Conservation (phyloP, 2,113 vertebrate species). For the Nycticryphes semicollaris region DNA sequence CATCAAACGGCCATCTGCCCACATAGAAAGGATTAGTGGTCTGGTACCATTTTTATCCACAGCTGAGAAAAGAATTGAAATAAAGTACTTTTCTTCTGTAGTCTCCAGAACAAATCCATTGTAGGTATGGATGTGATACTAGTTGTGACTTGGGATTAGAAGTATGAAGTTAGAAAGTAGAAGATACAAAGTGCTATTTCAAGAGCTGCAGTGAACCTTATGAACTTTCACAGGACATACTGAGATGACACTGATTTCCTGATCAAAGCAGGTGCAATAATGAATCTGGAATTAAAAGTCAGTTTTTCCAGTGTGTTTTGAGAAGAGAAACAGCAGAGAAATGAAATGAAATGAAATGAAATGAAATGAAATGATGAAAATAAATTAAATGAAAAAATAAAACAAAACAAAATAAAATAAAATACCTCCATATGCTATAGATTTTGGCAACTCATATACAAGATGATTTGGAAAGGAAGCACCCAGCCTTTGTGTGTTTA, state of each 20-base stretch:
- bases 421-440: neutral
- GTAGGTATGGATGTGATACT: neutral
- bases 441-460: neutral
- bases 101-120: neutral
- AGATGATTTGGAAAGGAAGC: neutral
- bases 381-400: neutral
- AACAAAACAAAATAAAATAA: neutral
- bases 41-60: neutral
- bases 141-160: neutral
- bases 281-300: neutral
- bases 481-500: neutral
- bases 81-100: neutral
- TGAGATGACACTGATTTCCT: neutral
- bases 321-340: neutral
- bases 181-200: neutral
- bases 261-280: neutral
- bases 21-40: conserved; percentile 19
- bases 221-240: neutral
- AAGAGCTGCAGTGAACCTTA: neutral
- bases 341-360: neutral
- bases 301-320: neutral
- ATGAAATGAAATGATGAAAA: neutral
- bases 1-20: conserved; percentile 49
- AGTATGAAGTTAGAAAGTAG: neutral
- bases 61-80: conserved; percentile 10